Conservation (phyloP, 2,888 invertebrate genomes). For the Volucella inflata region DNA sequence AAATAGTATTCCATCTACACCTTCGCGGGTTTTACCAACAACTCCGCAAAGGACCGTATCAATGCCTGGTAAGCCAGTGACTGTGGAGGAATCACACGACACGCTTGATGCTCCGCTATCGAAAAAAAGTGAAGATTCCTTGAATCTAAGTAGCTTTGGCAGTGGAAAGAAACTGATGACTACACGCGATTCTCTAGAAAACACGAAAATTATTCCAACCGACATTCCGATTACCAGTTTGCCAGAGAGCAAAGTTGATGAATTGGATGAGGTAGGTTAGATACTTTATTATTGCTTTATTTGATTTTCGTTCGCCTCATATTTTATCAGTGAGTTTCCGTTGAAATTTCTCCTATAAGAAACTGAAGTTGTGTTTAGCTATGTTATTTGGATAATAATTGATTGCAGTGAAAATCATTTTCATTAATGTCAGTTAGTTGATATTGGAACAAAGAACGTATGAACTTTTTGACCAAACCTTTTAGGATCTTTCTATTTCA, state of each 20-base stretch:
- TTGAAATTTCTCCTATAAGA: no score
- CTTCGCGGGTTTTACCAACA: conserved; percentile 77
- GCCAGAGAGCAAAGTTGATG: conserved; percentile 69
- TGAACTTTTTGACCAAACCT: no score
- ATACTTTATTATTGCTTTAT: not conserved
- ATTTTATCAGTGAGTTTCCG: not conserved
- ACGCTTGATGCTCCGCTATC: conserved; percentile 57
- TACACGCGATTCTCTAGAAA: conserved; percentile 82
- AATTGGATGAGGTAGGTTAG: conserved; percentile 77
- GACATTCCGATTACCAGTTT: conserved; percentile 77
- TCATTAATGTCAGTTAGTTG: no score
- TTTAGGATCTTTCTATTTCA: no score
- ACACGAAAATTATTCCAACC: conserved; percentile 80
- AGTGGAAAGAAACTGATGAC: conserved; percentile 82
- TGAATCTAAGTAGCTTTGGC: conserved; percentile 80
- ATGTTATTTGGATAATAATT: no score
- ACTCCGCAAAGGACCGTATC: conserved; percentile 76
- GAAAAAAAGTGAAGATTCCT: conserved; percentile 49
- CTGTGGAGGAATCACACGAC: conserved; percentile 60
- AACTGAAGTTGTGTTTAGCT: no score
- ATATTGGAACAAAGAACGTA: no score
- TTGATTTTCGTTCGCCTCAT: conserved; percentile 1
- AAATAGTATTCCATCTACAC: conserved; percentile 85
- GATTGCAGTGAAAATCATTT: no score
- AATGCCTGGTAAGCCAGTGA: conserved; percentile 54